Base-by-base conservation (phyloP, 1,140 invertebrate species). In the Atta cephalotes region DNA sequence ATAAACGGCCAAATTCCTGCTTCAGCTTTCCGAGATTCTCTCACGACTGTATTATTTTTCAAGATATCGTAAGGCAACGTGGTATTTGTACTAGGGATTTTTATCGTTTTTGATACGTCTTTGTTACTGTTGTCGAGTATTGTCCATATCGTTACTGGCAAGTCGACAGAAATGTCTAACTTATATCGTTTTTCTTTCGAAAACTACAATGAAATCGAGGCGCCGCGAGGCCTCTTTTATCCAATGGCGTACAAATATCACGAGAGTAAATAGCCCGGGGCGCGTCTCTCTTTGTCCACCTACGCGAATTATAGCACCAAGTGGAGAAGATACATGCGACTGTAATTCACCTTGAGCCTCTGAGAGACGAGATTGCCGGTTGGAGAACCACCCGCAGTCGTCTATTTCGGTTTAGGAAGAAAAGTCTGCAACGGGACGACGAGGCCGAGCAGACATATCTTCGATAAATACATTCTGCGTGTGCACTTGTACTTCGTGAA, bases 281-380 rank as follows among this genome's bases (percentile, higher is more conserved):
- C 31, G 76, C 58, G 56, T 53, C 84, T 80, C 74, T 65, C 76
- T 80, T 88, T 86, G 87, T 86, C 74, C 87, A 76, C 63, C 53
- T n/a, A 31, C 45, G 70, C 51, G 65, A 85, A 77, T 86, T 86
- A 86, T 86, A 65, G 72, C 16, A 21, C 51, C 74, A 74, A 85
- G 74, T 56, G 72, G 60, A 68, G 87, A 45, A 72, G 74, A 71
- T 79, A 86, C 56, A 68, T 16, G 80, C 53, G 51, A 72, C 87
- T 74, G 87, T 88, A 86, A 79, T 79, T 88, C 82, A 79, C 87
- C 82, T 63, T 85, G 86, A 87, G 86, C 72, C 58, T 49, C 81
- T 87, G 76, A 86, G 65, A 81, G 85, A 86, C 85, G 85, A 86
- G 85, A 71, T 79, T 86, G 85, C 65, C 28, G 76, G 60, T 31